phyloP scores from a whole-genome alignment of 2,113 vertebrate genomes.

The Nettapus auritus region DNA sequence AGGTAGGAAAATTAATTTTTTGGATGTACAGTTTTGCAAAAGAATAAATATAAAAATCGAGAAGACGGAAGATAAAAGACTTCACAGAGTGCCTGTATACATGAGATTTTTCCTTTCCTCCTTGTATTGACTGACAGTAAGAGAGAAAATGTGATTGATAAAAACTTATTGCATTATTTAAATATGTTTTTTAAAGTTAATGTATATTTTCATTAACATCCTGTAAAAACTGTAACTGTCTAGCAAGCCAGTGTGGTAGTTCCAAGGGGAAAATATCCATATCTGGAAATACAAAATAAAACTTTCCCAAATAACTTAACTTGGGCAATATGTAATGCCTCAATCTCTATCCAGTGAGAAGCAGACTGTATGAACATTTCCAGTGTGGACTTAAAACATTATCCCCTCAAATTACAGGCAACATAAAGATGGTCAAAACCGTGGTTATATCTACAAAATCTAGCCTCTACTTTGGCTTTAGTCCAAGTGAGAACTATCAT shows the following conservation, averaged over 20 bases:
- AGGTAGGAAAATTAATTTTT: not conserved
- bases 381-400: not conserved
- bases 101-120: not conserved
- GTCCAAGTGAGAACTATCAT: not conserved
- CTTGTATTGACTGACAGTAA: not conserved
- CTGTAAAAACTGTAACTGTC: not conserved
- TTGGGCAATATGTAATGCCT: not conserved
- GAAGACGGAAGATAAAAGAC: not conserved
- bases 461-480: not conserved
- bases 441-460: not conserved
- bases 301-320: not conserved
- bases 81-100: not conserved
- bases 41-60: not conserved
- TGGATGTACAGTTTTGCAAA: not conserved
- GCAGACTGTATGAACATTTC: not conserved
- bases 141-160: not conserved
- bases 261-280: not conserved
- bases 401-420: not conserved
- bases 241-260: not conserved
- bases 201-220: not conserved
- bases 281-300: not conserved
- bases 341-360: not conserved
- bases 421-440: not conserved
- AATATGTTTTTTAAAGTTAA: not conserved
- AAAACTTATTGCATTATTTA: not conserved